Conservation (phyloP, 1,140 invertebrate species). For the Trichogramma pretiosum region DNA sequence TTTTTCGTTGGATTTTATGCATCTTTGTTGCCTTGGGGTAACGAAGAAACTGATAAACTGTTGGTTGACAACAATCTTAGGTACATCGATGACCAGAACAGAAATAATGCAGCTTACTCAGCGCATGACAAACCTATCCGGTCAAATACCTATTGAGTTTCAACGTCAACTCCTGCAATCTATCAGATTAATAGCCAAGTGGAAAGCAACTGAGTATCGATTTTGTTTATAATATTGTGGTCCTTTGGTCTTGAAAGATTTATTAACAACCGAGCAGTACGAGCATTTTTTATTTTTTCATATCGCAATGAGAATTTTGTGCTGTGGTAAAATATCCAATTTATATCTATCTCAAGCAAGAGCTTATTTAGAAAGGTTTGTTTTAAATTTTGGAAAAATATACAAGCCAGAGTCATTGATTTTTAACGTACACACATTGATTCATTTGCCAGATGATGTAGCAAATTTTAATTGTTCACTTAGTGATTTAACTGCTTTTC, state of each 20-base stretch:
- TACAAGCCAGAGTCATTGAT: constrained; percentile 2
- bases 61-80: neutral
- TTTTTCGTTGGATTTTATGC: constrained; percentile 14
- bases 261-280: constrained; percentile 2
- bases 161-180: constrained; percentile 2
- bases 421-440: constrained; percentile 7
- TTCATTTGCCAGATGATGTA: constrained; percentile 7
- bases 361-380: constrained; percentile 1
- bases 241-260: constrained; percentile 7
- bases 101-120: neutral
- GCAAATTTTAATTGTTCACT: neutral
- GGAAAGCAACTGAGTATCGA: constrained; percentile 13
- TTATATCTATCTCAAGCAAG: neutral
- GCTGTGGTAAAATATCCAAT: neutral
- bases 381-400: neutral
- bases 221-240: constrained; percentile 17
- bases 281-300: constrained; percentile 15
- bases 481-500: constrained; percentile 4
- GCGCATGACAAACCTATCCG: constrained; percentile 3
- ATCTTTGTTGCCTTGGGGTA: constrained; percentile 9
- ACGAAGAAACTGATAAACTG: constrained; percentile 12
- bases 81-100: neutral
- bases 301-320: constrained; percentile 5
- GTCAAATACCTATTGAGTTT: constrained; percentile 11
- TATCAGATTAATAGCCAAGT: constrained; percentile 1